Evolutionary conservation across 1,140 invertebrate genomes (phyloP), one percentile per base, ranked within the genome.

Genomic region (Euglossa dilemma): DNA sequence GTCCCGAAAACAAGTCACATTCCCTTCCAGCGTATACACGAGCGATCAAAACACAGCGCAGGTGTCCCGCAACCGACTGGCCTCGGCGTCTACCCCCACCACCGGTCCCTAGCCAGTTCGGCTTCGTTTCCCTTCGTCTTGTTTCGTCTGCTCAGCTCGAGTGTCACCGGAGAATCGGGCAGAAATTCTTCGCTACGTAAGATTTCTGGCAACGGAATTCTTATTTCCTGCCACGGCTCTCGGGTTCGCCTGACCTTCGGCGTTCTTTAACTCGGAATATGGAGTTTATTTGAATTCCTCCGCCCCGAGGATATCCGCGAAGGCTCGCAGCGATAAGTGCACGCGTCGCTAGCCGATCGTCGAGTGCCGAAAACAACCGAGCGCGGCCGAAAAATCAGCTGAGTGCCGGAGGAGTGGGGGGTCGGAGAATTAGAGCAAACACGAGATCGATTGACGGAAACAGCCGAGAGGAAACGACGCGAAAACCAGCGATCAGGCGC

Each of bases 271-370:
- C 28, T 50, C 23, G 23, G 57, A 23, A 36, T 28, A 23, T 8
- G 12, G 43, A 20, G 36, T 78, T 86, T 83, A 87, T 87, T 87
- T 77, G 74, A 87, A 86, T 87, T 87, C 80, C 59, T n/a, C 63
- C 64, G 20, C 12, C n/a, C n/a, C n/a, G 52, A 43, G 7, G 43
- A 14, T 52, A 56, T 69, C 11, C 16, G 23, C 43, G 36, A 3
- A 9, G 43, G 20, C 6, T 50, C 23, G 12, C 28, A 9, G 6
- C n/a, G n/a, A 5, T 23, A 36, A 28, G 69, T 45, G 45, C 23
- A 69, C 20, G 25, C 16, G 1, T n/a, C 18, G n/a, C 18, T 54
- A 54, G 45, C 57, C 56, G 45, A n/a, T 54, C 50, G 2, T 25
- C 14, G 36, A 1, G 36, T 36, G 36, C 36, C 36, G 36, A 36